Evolutionary conservation across 37 sponge, comb jelly and placozoan genomes (phyloP).

Genomic region (Amphimedon queenslandica): DNA sequence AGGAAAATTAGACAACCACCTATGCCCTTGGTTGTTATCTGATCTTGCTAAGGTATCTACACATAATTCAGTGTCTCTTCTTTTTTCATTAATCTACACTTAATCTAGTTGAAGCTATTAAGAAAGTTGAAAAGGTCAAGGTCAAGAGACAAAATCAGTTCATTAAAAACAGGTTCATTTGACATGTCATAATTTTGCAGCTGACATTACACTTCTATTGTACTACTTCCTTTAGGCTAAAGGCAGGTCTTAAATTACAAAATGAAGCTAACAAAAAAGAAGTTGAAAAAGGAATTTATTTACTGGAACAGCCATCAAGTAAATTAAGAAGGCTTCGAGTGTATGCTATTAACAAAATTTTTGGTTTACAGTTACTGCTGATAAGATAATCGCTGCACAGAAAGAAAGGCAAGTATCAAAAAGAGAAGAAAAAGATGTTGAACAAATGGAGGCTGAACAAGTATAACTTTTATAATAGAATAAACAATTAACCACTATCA

Average conservation of each 20-base stretch:
- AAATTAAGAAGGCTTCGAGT: background rate
- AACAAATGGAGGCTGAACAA: constrained; percentile 15
- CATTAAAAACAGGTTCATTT: constrained; percentile 81
- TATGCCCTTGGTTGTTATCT: too few species aligned
- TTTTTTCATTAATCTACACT: background rate
- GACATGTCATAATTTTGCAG: background rate
- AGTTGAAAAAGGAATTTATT: constrained; percentile 83
- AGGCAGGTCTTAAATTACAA: constrained; percentile 84
- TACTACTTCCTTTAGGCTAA: constrained; percentile 48
- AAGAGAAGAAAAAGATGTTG: background rate
- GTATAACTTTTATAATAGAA: too few species aligned
- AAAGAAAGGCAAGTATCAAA: background rate
- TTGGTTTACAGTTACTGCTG: constrained; percentile 8
- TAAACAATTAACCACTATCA: too few species aligned
- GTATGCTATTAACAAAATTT: background rate
- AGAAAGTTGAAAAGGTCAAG: constrained; percentile 85
- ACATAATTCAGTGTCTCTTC: background rate
- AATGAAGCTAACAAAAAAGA: constrained; percentile 85
- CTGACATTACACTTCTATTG: background rate
- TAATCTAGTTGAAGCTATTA: constrained; percentile 68
- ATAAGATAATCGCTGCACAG: constrained; percentile 1
- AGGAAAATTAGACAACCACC: too few species aligned
- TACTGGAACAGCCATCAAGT: constrained; percentile 78
- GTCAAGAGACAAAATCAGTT: constrained; percentile 82
- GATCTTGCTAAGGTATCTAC: too few species aligned